These are phyloP conservation scores for Pipistrellus nathusii DNA, from an alignment of 2,797 vertebrate genomes.

Conservation along the genomic window DNA sequence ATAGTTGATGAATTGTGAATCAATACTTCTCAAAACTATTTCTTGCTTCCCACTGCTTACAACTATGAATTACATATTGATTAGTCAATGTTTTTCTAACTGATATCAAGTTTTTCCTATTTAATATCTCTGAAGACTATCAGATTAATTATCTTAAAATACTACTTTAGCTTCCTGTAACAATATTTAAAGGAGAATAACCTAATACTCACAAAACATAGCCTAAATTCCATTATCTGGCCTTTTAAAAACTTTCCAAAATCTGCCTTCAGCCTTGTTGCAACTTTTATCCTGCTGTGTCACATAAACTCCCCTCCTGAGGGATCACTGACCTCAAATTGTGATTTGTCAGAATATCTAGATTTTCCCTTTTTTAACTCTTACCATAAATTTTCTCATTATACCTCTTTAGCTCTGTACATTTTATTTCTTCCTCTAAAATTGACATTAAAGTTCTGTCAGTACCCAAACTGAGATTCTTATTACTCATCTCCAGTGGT, in stretches of 20 bases:
- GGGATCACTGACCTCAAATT: neutral
- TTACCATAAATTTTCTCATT: slow-evolving; percentile 34
- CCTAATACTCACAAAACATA: neutral
- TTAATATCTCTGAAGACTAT: slow-evolving; percentile 7
- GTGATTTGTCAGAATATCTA: neutral
- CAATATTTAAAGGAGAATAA: neutral
- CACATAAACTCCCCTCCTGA: neutral
- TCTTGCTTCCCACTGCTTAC: neutral
- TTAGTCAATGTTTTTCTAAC: neutral
- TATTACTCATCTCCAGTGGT: neutral
- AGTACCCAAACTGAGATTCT: neutral
- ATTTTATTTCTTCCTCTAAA: neutral
- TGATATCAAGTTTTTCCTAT: neutral
- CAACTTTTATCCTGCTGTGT: neutral
- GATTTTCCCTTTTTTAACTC: neutral
- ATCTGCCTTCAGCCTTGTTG: neutral
- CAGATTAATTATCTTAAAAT: neutral
- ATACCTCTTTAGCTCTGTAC: neutral
- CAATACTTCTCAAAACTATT: neutral
- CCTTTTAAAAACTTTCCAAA: neutral
- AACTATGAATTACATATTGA: neutral
- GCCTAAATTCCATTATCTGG: neutral
- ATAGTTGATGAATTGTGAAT: neutral
- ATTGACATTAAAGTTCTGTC: neutral
- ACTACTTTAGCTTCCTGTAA: neutral